Evolutionary conservation across 2,797 vertebrate species (phyloP), one percentile per base, ranked within the genome.

Genomic region (Acridotheres tristis): DNA sequence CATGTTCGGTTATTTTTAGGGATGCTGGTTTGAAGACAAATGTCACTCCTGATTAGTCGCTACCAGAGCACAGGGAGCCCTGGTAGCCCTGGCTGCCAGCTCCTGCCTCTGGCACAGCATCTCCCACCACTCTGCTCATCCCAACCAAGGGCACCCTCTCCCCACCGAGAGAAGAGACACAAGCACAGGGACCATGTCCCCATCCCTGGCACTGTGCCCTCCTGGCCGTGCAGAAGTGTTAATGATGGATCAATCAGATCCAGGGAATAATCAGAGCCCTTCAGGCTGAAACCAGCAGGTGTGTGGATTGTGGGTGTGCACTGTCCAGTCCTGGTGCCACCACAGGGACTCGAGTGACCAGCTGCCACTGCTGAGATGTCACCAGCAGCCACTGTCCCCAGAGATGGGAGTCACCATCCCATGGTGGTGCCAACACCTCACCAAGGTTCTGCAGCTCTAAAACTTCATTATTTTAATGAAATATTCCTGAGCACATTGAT

Each of bases 341-440:
- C 4, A 2, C 0, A 0, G 50, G 50, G 50, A 72, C 61, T 26
- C 0, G 0, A 77, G 45, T 17, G 80, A 86, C 53, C 53, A 2
- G 55, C 51, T 36, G 11, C 23, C 38, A 14, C 27, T 2, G 23
- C 47, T 38, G 74, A 62, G 61, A 38, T 0, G 1, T 26, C 5
- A 0, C 27, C 50, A 40, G 74, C 23, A 91, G 58, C 48, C 1
- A 0, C 40, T 8, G 3, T 15, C 29, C 72, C 83, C 17, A 1
- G 55, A 73, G 90, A 67, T 2, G 10, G 23, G 17, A 9, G 8
- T 45, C 42, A 65, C 55, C 43, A 9, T 50, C 9, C 25, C 4
- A 3, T 0, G 4, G 61, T 1, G 0, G 85, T 11, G 40, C 55
- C 21, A 3, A 38, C 43, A 16, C 42, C 0, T 0, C 0, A 0